Evolutionary conservation across 2,888 invertebrate species (phyloP).

Genomic region (Aspidiotus rigidus): DNA sequence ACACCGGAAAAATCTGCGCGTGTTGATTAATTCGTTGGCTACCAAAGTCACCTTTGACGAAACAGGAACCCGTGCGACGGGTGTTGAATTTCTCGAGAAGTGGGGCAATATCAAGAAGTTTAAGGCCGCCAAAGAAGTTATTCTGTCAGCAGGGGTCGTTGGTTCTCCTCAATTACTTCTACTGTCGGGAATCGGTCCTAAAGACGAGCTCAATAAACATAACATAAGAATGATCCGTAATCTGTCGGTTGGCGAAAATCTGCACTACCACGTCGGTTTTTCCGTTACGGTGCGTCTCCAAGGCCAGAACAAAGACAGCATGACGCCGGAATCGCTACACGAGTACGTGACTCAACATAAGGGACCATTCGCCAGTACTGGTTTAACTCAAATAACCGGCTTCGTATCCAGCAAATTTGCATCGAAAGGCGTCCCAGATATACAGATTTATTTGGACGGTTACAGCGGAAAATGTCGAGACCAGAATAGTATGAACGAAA

Average conservation of each 20-base stretch:
- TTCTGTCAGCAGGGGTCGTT: conserved; percentile 57
- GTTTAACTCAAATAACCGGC: conserved; percentile 45
- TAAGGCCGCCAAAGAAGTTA: conserved; percentile 54
- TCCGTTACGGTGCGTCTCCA: conserved; percentile 37
- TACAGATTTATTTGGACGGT: conserved; percentile 46
- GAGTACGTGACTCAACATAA: conserved; percentile 42
- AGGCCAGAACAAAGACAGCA: conserved; percentile 34
- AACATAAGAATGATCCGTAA: conserved; percentile 45
- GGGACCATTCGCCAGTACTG: conserved; percentile 45
- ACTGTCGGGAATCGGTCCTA: conserved; percentile 57
- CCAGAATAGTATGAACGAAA: conserved; percentile 34
- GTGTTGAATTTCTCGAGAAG: conserved; percentile 59
- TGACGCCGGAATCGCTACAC: conserved; percentile 40
- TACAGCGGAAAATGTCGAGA: conserved; percentile 18
- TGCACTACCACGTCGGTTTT: conserved; percentile 49
- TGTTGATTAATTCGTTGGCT: conserved; percentile 47
- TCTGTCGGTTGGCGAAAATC: conserved; percentile 49
- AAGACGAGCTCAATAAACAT: conserved; percentile 45
- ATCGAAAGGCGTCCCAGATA: conserved; percentile 41
- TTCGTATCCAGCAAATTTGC: conserved; percentile 43
- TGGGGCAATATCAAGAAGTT: conserved; percentile 44
- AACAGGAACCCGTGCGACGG: conserved; percentile 54
- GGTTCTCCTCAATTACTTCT: conserved; percentile 59
- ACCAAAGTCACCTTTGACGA: conserved; percentile 48
- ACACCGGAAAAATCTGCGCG: conserved; percentile 40